A percentile compares a stretch with the other conserved stretches of the same genome.
phyloP scores from a whole-genome alignment of 1,140 invertebrate species.

The Hycleus phaleratus region DNA sequence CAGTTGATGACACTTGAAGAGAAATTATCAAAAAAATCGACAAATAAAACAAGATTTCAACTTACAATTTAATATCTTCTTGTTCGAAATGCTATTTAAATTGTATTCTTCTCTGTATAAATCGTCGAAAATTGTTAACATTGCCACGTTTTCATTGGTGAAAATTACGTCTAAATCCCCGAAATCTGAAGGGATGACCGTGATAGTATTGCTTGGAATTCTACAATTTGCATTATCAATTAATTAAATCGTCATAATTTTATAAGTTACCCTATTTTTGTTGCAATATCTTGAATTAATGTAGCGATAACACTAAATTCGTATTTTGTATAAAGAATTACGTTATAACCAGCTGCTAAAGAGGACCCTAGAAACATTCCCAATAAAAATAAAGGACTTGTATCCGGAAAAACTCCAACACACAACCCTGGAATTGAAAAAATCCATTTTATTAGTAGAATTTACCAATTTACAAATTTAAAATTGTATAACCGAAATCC shows the following conservation, averaged over 20 bases:
- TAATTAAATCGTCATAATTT: background rate
- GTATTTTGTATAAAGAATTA: slow-evolving; percentile 25
- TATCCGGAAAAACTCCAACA: slow-evolving; percentile 24
- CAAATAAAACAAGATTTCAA: background rate
- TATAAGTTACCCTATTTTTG: slow-evolving; percentile 28
- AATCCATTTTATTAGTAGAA: no score
- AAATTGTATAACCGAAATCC: no score
- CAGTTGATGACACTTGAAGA: background rate
- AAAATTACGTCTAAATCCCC: slow-evolving; percentile 17
- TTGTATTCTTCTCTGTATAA: slow-evolving; percentile 13
- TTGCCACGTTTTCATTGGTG: slow-evolving; percentile 3
- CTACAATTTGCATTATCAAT: slow-evolving; percentile 15
- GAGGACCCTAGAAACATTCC: slow-evolving; percentile 28
- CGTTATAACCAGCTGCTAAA: slow-evolving; percentile 27
- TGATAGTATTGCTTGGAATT: slow-evolving; percentile 18
- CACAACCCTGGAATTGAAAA: slow-evolving; percentile 11
- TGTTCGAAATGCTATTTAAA: slow-evolving; percentile 7
- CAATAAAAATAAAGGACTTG: slow-evolving; percentile 24
- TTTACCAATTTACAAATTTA: no score
- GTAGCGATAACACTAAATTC: slow-evolving; percentile 17
- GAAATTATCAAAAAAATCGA: no score
- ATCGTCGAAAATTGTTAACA: slow-evolving; percentile 17
- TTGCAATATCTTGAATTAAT: slow-evolving; percentile 27
- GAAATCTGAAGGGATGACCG: slow-evolving; percentile 14
- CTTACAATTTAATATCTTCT: slow-evolving; percentile 21